Evolutionary conservation across 2,888 invertebrate genomes (phyloP).

Genomic region (Anoplius nigerrimus): DNA sequence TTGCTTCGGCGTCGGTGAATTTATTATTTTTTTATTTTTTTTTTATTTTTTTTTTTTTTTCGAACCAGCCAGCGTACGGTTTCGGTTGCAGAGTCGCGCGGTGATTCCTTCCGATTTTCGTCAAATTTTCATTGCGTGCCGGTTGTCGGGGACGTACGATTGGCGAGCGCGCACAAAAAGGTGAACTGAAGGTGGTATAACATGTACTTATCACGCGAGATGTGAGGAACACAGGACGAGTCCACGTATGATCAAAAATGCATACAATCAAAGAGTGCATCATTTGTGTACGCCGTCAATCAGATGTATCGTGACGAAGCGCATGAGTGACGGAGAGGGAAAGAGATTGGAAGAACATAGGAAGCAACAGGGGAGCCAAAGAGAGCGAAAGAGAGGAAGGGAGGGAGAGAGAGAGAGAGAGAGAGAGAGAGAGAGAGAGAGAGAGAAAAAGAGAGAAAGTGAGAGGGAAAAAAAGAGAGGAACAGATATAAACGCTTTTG

Average conservation of each 20-base stretch:
- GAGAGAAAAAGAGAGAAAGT: slow-evolving; percentile 13
- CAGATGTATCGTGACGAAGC: slow-evolving; percentile 18
- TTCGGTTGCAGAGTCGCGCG: too few relatives aligned
- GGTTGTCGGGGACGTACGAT: slow-evolving; percentile 20
- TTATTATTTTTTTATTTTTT: too few relatives aligned
- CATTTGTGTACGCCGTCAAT: slow-evolving; percentile 16
- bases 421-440: slow-evolving; percentile 14
- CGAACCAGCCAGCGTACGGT: too few relatives aligned
- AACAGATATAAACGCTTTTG: slow-evolving; percentile 60
- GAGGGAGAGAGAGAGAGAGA: slow-evolving; percentile 31
- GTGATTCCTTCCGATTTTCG: too few relatives aligned
- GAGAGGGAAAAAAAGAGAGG: slow-evolving; percentile 30
- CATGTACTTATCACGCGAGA: slow-evolving; percentile 31
- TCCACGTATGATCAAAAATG: slow-evolving; percentile 53
- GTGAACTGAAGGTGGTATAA: slow-evolving; percentile 44
- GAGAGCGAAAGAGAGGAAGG: slow-evolving; percentile 16
- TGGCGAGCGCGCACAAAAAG: slow-evolving; percentile 31
- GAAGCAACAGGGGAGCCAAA: slow-evolving; percentile 6
- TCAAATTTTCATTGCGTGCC: too few relatives aligned
- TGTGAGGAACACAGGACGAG: slow-evolving; percentile 26
- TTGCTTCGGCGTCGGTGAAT: too few relatives aligned
- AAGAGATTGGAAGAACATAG: neutral
- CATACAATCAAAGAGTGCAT: slow-evolving; percentile 64
- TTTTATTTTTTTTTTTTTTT: too few relatives aligned
- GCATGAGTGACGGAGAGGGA: slow-evolving; percentile 4